Evolutionary conservation across 2,888 invertebrate genomes (phyloP), one percentile per base, ranked within the genome.

Genomic region (Drosophila sordidula): DNA sequence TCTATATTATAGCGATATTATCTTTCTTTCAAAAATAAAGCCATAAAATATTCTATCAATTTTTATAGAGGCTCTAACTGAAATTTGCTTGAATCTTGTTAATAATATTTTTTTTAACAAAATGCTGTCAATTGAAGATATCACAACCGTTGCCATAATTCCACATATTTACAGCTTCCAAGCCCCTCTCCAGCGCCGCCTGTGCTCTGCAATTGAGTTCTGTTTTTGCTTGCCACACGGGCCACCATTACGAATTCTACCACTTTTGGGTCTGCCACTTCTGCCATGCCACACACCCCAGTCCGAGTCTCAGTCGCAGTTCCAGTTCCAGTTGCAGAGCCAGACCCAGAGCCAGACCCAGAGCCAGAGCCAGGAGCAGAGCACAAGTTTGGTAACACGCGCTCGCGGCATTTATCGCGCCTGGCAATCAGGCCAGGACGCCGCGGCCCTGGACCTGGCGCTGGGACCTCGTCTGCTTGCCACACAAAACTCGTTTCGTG

Each of bases 181-280:
- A 11, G 2, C 6, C 45, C 50, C 61, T 25, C 29, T 54, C 16
- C 18, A 12, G 16, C 44, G 54, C 18, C 62, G 49, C 57, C 78
- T 42, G 57, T 76, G 78, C n/a, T 18, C 11, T 16, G 14, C 59
- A 59, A 38, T 47, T 65, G 41, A 36, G 51, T 18, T 46, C 54
- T 50, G 58, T 41, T 29, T 47, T 36, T 64, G 67, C 51, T 58
- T 52, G 61, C 66, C 50, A 61, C 75, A 62, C 41, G 56, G 69
- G 57, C 82, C 82, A 85, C 83, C 87, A 85, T 84, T 87, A 78
- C 83, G 75, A 84, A 85, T 85, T 82, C 86, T 79, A 85, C 86
- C 86, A 87, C 80, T 85, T 78, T 75, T 65, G 55, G 45, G 47
- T 62, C 54, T 44, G 75, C 64, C 47, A 69, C 82, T 65, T 64